Base-by-base conservation (phyloP, 2,888 invertebrate species). In the Lasioglossum zephyrum region DNA sequence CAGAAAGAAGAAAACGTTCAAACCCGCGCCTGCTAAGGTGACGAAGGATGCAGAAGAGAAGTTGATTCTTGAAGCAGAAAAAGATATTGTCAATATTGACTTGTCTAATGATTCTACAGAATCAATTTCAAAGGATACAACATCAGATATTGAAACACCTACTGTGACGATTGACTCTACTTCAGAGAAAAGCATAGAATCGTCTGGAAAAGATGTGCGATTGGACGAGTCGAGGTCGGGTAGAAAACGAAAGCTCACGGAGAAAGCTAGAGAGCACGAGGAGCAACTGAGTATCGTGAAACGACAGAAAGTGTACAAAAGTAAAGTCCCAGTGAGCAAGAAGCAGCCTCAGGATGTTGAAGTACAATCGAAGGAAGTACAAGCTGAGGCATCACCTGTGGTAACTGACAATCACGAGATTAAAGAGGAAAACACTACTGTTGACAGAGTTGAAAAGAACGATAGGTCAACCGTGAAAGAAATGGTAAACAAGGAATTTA, bases 211-310 rank as follows among this genome's bases (percentile, higher is more conserved):
- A 82, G 79, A 79, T 60, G 4, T 89, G 13, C 85, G 92, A 73
- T 11, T 84, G 11, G 95, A 95, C 41, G 94, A 94, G 47, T 93
- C 94, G 2, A 91, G 95, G 73, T 94, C 95, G 0, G 95, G 95
- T 8, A 93, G 95, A 63, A 95, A 95, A 79, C 89, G 95, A 5
- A 95, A 95, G 77, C 92, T 93, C 0, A 95, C 95, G 0, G 95
- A 95, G 74, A 95, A 94, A 80, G 95, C 94, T 0, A 92, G 94
- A 2, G 94, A 94, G 57, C 93, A 94, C 74, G 94, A 94, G 84
- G 92, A 94, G 53, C 85, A 79, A n/a, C 85, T 76, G 11, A 93
- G 87, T 73, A 92, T 90, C n/a, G 91, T 93, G 16, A 95, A 95
- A 82, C 92, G 94, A 2, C 93, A 94, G 44, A 95, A 95, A 79